Evolutionary conservation across 92 coral and sea anemone genomes (phyloP).

Genomic region (Epizoanthus ramosus): DNA sequence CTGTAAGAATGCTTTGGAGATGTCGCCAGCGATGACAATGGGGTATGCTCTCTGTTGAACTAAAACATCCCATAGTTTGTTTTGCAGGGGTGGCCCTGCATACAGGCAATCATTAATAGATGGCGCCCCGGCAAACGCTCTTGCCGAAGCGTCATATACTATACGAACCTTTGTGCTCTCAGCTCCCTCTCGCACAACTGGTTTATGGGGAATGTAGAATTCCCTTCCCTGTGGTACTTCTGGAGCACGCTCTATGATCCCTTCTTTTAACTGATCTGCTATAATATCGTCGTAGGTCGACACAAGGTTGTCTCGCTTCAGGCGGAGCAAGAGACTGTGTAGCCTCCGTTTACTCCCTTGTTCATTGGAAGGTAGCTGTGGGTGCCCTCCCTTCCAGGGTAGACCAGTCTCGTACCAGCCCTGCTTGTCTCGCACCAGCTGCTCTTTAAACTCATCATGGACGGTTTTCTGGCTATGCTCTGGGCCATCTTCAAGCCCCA

Average conservation of each 20-base stretch:
- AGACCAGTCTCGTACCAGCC: too few species aligned
- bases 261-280: background rate
- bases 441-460: background rate
- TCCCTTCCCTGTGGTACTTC: slow-evolving; percentile 5
- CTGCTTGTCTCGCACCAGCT: background rate
- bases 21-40: background rate
- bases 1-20: too few species aligned
- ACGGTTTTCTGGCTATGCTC: background rate
- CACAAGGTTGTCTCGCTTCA: too few species aligned
- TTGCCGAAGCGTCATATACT: slow-evolving; percentile 36
- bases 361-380: too few species aligned
- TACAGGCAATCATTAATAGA: slow-evolving; percentile 33
- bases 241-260: slow-evolving; percentile 20
- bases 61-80: slow-evolving; percentile 23
- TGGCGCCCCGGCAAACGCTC: background rate
- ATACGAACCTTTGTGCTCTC: slow-evolving; percentile 22
- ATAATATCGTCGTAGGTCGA: too few species aligned
- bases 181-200: slow-evolving; percentile 1
- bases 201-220: slow-evolving; percentile 36
- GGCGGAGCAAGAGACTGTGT: too few species aligned
- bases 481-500: background rate
- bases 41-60: slow-evolving; percentile 31
- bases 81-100: slow-evolving; percentile 37
- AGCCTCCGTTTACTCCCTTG: too few species aligned
- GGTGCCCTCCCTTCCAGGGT: too few species aligned